phyloP scores from a whole-genome alignment of 1,140 invertebrate genomes.

The Drosophila watanabei region DNA sequence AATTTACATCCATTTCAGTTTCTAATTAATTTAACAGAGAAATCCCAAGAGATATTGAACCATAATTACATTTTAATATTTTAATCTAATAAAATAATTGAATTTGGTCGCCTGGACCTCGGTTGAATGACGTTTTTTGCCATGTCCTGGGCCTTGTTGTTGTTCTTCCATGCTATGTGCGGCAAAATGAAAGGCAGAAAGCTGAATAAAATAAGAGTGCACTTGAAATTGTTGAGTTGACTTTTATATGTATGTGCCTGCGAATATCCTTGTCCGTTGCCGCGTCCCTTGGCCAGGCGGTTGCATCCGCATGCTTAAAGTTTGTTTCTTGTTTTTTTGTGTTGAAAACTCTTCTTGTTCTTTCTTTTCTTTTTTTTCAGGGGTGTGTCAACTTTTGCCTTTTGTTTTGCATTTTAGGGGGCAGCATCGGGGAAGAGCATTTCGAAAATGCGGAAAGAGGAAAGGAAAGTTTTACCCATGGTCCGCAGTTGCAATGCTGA shows the following conservation, averaged over 20 bases:
- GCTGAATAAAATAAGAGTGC: slow-evolving; percentile 68
- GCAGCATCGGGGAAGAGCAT: slow-evolving; percentile 51
- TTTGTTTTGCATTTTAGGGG: slow-evolving; percentile 74
- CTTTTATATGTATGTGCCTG: slow-evolving; percentile 32
- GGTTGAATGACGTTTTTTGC: slow-evolving; percentile 26
- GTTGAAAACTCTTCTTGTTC: neutral
- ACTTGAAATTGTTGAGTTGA: slow-evolving; percentile 77
- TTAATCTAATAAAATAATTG: slow-evolving; percentile 33
- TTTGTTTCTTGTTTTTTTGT: slow-evolving; percentile 28
- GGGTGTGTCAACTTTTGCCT: slow-evolving; percentile 68
- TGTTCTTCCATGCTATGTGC: slow-evolving; percentile 30
- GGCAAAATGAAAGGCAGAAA: slow-evolving; percentile 43
- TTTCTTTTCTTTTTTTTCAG: slow-evolving; percentile 24
- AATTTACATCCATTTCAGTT: neutral
- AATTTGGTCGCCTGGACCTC: slow-evolving; percentile 10
- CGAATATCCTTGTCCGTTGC: slow-evolving; percentile 6
- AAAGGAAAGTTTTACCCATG: slow-evolving; percentile 48
- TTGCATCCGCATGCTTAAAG: slow-evolving; percentile 52
- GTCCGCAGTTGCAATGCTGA: slow-evolving; percentile 40
- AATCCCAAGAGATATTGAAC: slow-evolving; percentile 1
- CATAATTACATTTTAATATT: slow-evolving; percentile 11
- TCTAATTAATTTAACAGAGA: neutral
- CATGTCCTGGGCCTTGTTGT: slow-evolving; percentile 12
- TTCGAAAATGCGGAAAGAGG: slow-evolving; percentile 67
- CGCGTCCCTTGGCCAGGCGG: slow-evolving; percentile 8